Percentiles rank a stretch among this genome's conserved stretches.
Evolutionary conservation across 2,888 invertebrate species (phyloP).

Genomic region (Crepidodera aurea): DNA sequence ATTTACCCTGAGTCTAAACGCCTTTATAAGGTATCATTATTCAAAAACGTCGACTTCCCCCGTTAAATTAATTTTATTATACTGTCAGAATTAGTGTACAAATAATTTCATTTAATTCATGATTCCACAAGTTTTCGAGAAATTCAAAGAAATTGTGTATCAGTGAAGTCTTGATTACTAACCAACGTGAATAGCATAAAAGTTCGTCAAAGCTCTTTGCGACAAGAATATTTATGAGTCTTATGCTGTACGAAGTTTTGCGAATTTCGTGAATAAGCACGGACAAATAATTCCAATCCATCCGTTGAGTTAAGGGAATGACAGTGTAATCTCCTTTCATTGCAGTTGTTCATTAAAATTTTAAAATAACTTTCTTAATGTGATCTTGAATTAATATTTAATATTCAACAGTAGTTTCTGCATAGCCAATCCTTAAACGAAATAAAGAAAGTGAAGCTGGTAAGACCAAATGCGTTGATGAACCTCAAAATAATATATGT

Average conservation of each 20-base stretch:
- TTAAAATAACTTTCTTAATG: too few relatives aligned
- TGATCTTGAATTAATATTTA: too few relatives aligned
- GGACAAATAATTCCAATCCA: conserved; percentile 4
- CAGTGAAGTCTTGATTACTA: conserved; percentile 36
- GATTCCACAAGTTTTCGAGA: conserved; percentile 28
- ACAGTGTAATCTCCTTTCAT: neutral
- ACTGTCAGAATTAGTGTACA: conserved; percentile 21
- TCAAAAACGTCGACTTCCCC: neutral
- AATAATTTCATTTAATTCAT: conserved; percentile 31
- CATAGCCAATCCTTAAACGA: too few relatives aligned
- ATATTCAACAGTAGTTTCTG: too few relatives aligned
- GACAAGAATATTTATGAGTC: conserved; percentile 32
- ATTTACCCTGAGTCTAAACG: neutral
- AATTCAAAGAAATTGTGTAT: conserved; percentile 33
- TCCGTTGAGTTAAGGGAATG: conserved; percentile 2
- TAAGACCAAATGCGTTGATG: too few relatives aligned
- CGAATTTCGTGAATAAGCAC: conserved; percentile 15
- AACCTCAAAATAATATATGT: too few relatives aligned
- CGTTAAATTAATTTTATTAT: conserved; percentile 19
- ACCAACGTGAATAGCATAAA: conserved; percentile 34
- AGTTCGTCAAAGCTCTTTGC: conserved; percentile 24
- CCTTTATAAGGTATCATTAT: neutral
- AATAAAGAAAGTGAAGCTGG: too few relatives aligned
- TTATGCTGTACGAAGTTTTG: conserved; percentile 15
- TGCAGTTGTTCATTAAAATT: neutral